Evolutionary conservation across 2,113 vertebrate genomes (phyloP).

Genomic region (Eleginops maclovinus): DNA sequence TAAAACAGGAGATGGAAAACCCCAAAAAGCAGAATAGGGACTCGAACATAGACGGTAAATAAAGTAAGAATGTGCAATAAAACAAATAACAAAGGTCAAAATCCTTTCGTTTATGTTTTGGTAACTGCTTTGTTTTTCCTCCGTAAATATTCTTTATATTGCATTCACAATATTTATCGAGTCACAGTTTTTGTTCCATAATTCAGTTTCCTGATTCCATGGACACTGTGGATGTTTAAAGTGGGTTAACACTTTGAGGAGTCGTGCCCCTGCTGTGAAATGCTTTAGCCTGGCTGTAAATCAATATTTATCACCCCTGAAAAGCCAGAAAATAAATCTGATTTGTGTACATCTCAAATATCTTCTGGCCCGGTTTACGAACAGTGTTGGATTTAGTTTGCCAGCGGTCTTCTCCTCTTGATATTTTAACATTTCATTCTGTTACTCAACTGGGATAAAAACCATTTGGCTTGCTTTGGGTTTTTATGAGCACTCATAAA

Average conservation of each 20-base stretch:
- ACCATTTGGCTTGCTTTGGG: conserved; percentile 29
- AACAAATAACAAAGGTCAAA: no score
- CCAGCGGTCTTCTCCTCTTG: conserved; percentile 6
- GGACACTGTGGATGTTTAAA: conserved; percentile 7
- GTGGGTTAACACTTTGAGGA: background rate
- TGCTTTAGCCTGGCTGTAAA: conserved; percentile 21
- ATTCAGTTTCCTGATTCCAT: no score
- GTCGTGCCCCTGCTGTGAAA: conserved; percentile 6
- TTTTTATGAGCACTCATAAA: conserved; percentile 47
- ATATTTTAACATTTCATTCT: background rate
- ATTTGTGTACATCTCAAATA: conserved; percentile 30
- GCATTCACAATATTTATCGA: no score
- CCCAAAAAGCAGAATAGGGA: no score
- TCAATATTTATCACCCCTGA: conserved; percentile 21
- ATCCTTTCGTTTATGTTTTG: no score
- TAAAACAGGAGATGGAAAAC: no score
- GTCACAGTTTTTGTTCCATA: no score
- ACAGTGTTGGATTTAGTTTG: conserved; percentile 4
- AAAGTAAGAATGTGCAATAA: no score
- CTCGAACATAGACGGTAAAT: no score
- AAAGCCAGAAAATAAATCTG: conserved; percentile 10
- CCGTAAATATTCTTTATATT: no score
- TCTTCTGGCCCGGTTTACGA: conserved; percentile 13
- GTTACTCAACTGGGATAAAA: conserved; percentile 19
- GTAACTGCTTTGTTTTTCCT: no score